Evolutionary conservation across 2,113 vertebrate genomes (phyloP), one percentile per base, ranked within the genome.

Genomic region (Bos javanicus): DNA sequence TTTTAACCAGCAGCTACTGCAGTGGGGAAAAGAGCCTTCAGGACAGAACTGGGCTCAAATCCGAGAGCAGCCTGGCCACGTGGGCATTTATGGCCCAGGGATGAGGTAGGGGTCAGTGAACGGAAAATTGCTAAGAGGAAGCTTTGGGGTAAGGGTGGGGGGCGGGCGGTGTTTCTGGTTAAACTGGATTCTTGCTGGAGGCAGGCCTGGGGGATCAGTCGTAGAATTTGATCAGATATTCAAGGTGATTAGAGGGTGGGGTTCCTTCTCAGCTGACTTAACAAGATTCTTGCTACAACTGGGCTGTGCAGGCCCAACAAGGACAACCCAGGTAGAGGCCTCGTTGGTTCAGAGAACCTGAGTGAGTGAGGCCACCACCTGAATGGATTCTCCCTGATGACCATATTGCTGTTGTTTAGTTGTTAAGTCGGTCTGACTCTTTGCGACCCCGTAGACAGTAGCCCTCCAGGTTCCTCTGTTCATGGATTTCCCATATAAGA

Each of bases 11-110:
- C 10, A 85, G 9, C 54, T 26, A 5, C 1, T 36, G 39, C 14
- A 57, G 16, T 0, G 17, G n/a, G 39, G 3, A 14, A 7, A 17
- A 67, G 46, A n/a, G 46, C 21, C 19, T 23, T 21, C 7, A 4
- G 56, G 39, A 25, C 6, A 43, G 62, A 71, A 17, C 33, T 0
- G 43, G 54, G 43, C 46, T 52, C 54, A 26, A 12, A 33, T 50
- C 86, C 0, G 8, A 57, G 21, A 16, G 43, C 33, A 7, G 16
- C 56, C 0, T 0, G 57, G 85, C 33, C 85, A 19, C 11, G 17
- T 0, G 43, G n/a, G 19, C 11, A 4, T 60, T 17, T 23, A 7
- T 5, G 3, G 17, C 60, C 25, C 1, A 15, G 57, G 9, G 26
- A 28, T 1, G 3, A 59, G 12, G 9, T 2, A 3, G 23, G 5